phyloP scores from a whole-genome alignment of 2,113 vertebrate species.

The Larimichthys crocea region DNA sequence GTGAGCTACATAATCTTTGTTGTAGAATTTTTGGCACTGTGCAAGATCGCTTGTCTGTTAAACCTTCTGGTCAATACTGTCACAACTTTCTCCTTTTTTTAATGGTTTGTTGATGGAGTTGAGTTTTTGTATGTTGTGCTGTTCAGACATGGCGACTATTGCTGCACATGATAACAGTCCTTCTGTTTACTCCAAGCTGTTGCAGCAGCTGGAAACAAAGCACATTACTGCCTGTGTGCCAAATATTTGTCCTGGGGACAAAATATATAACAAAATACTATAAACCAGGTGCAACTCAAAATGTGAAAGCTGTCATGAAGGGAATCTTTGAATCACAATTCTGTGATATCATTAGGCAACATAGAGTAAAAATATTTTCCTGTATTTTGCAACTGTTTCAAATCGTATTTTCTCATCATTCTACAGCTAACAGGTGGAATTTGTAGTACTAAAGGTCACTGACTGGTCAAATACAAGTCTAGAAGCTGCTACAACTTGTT shows the following conservation, averaged over 20 bases:
- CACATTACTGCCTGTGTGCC: slow-evolving; percentile 26
- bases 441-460: not conserved
- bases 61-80: slow-evolving; percentile 1
- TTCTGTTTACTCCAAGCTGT: slow-evolving; percentile 68
- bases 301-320: slow-evolving; percentile 29
- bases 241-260: not conserved
- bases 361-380: not conserved
- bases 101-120: slow-evolving; percentile 33
- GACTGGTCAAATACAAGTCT: not conserved
- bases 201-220: slow-evolving; percentile 67
- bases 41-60: slow-evolving; percentile 25
- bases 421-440: not conserved
- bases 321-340: slow-evolving; percentile 26
- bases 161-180: slow-evolving; percentile 42
- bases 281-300: slow-evolving; percentile 28
- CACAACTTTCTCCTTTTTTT: slow-evolving; percentile 33
- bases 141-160: slow-evolving; percentile 16
- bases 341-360: slow-evolving; percentile 15
- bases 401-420: not conserved
- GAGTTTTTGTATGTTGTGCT: not conserved
- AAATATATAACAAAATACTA: not conserved
- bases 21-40: slow-evolving; percentile 19
- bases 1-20: slow-evolving; percentile 14
- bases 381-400: not conserved
- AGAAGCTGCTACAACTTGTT: not conserved